Conservation (phyloP, 53 echinoderm and acorn worm species). For the Echinometra lucunter region DNA sequence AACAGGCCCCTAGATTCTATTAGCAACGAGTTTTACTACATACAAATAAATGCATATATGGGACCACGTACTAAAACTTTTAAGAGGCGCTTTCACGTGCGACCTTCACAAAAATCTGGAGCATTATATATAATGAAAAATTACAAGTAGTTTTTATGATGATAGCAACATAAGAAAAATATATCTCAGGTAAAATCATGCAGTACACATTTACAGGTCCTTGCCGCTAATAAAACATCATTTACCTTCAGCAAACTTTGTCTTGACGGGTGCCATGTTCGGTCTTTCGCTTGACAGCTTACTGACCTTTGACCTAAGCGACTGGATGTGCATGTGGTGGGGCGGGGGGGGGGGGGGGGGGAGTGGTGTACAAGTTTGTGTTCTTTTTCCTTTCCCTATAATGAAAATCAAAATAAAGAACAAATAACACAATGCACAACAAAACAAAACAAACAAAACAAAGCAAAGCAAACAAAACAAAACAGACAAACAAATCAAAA, state of each 20-base stretch:
- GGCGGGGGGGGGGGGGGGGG: neutral
- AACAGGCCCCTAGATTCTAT: too few relatives aligned
- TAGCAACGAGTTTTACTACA: neutral
- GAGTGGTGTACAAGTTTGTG: too few relatives aligned
- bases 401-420: too few relatives aligned
- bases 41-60: neutral
- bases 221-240: neutral
- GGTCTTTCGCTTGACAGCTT: neutral
- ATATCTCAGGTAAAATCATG: neutral
- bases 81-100: neutral
- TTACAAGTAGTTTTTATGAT: neutral
- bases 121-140: neutral
- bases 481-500: too few relatives aligned
- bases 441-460: too few relatives aligned
- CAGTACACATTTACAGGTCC: neutral
- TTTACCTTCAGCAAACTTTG: conserved; percentile 57
- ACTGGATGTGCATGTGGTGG: neutral
- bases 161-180: neutral
- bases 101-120: neutral
- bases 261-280: conserved; percentile 52
- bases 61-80: neutral
- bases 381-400: too few relatives aligned
- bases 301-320: neutral
- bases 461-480: too few relatives aligned
- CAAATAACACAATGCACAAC: too few relatives aligned